A percentile compares a stretch with the other conserved stretches of the same genome.
Conservation (phyloP, 2,888 invertebrate genomes). For the Campoplex capitator region DNA sequence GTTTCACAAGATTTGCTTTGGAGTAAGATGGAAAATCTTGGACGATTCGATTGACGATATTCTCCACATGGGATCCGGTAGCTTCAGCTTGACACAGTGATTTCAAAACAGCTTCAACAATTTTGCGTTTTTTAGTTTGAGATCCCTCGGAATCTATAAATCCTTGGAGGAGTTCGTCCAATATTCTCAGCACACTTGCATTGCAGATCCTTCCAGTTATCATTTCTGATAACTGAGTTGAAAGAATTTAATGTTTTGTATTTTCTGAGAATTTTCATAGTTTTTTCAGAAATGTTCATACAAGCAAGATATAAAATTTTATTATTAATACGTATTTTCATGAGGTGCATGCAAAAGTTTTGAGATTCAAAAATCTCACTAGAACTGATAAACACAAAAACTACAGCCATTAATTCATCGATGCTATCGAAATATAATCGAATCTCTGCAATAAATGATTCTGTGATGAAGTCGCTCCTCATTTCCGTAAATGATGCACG, state of each 20-base stretch:
- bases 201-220: constrained; percentile 76
- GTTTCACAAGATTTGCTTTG: constrained; percentile 85
- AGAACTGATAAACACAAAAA: no score
- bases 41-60: constrained; percentile 85
- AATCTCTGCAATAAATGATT: background rate
- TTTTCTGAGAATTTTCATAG: background rate
- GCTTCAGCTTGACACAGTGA: constrained; percentile 83
- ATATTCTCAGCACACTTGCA: constrained; percentile 76
- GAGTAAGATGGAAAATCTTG: constrained; percentile 86
- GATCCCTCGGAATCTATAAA: constrained; percentile 75
- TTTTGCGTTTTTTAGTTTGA: constrained; percentile 78
- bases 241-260: background rate
- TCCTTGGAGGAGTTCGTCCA: constrained; percentile 78
- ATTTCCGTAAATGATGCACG: background rate
- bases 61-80: constrained; percentile 83
- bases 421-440: background rate
- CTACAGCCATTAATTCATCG: no score
- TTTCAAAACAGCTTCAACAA: constrained; percentile 82
- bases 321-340: background rate
- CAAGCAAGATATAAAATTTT: no score
- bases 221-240: constrained; percentile 77
- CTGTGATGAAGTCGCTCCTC: background rate
- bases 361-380: no score
- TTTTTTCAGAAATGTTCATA: background rate
- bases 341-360: no score